These are phyloP conservation scores for Crocuta crocuta DNA, from an alignment of 2,113 vertebrate genomes.

Conservation along the genomic window DNA sequence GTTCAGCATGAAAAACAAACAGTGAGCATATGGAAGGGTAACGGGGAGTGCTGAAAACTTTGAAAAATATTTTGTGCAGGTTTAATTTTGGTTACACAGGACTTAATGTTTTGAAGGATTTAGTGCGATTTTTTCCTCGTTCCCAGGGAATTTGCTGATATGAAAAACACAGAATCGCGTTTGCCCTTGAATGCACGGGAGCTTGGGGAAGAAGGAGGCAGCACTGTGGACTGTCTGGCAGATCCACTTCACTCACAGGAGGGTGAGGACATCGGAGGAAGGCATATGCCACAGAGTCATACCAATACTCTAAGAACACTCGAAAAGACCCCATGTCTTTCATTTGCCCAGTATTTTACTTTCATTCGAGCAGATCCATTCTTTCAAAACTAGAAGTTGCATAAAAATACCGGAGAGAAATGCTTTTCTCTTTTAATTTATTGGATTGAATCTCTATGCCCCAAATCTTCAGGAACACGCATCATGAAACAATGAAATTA, in stretches of 20 bases:
- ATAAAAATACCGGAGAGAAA: neutral
- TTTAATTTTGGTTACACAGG: constrained; percentile 75
- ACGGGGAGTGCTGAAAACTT: constrained; percentile 66
- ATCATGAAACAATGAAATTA: neutral
- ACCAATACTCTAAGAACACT: neutral
- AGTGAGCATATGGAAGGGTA: constrained; percentile 68
- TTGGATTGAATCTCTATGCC: neutral
- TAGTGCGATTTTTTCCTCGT: constrained; percentile 50
- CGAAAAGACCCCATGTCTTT: neutral
- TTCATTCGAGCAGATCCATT: neutral
- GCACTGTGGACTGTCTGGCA: neutral
- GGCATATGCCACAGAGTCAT: neutral
- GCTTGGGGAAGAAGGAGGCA: neutral
- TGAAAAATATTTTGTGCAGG: constrained; percentile 79
- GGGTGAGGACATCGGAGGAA: neutral
- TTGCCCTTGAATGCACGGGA: neutral
- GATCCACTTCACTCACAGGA: neutral
- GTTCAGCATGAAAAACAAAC: constrained; percentile 68
- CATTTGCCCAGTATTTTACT: neutral
- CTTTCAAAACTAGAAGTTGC: neutral
- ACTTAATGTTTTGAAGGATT: constrained; percentile 71
- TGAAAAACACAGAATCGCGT: constrained; percentile 5
- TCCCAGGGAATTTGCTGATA: constrained; percentile 45
- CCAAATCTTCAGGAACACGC: neutral
- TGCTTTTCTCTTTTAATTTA: neutral